These are phyloP conservation scores for Sarcophaga variegata DNA, from an alignment of 2,888 invertebrate genomes.

Conservation along the genomic window DNA sequence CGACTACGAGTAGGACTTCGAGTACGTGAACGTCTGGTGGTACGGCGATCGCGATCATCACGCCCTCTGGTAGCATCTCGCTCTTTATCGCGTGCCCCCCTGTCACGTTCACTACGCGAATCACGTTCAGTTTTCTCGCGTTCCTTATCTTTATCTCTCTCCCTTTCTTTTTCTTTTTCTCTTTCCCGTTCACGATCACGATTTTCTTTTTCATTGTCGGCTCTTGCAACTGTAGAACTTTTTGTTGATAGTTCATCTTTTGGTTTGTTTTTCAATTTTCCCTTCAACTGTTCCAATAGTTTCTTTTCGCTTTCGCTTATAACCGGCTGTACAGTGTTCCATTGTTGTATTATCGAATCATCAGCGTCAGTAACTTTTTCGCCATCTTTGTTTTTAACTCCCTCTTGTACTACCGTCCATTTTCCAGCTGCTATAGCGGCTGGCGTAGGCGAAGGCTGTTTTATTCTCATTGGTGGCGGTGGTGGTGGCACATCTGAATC, in stretches of 20 bases:
- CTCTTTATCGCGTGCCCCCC: conserved; percentile 35
- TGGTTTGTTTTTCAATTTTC: conserved; percentile 79
- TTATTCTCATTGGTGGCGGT: conserved; percentile 76
- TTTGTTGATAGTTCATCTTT: conserved; percentile 72
- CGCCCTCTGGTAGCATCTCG: conserved; percentile 19
- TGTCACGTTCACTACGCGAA: conserved; percentile 54
- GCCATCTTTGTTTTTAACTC: conserved; percentile 73
- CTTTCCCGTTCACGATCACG: conserved; percentile 68
- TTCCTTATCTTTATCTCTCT: conserved; percentile 72
- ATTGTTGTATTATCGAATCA: conserved; percentile 83
- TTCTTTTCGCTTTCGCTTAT: conserved; percentile 84
- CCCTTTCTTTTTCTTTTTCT: conserved; percentile 70
- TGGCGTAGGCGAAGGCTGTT: conserved; percentile 67
- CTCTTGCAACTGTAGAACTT: conserved; percentile 43
- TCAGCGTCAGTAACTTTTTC: conserved; percentile 78
- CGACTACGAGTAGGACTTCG: conserved; percentile 76
- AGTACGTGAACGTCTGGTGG: conserved; percentile 72
- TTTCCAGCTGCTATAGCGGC: conserved; percentile 77
- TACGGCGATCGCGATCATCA: conserved; percentile 71
- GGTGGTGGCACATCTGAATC: conserved; percentile 78
- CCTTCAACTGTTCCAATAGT: conserved; percentile 83
- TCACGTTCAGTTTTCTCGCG: conserved; percentile 46
- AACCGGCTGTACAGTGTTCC: conserved; percentile 84
- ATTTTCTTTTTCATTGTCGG: conserved; percentile 72
- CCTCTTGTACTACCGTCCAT: conserved; percentile 83